Evolutionary conservation across 1,140 invertebrate species (phyloP), one percentile per base, ranked within the genome.

Genomic region (Bombus picipes): DNA sequence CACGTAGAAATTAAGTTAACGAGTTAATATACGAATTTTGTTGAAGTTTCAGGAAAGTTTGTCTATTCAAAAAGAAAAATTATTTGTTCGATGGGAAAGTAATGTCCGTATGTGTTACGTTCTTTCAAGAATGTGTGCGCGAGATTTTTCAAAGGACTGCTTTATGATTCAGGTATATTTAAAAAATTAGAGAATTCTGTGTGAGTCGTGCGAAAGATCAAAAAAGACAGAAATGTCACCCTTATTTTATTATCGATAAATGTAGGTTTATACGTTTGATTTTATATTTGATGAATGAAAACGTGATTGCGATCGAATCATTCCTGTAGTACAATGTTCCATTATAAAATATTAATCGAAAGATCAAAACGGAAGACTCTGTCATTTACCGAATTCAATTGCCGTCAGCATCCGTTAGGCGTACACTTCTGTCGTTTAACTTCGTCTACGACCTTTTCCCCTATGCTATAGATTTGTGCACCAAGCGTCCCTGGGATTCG

Each of bases 321-420:
- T 62, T 28, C 10, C 12, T 62, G 1, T 4, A 62, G 4, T 5
- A n/a, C 12, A n/a, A 62, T 13, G 4, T 62, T n/a, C 12, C 59
- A 25, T 59, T 28, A 59, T 22, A 53, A 53, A 8, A 53, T 53
- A 62, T n/a, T 13, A 62, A 28, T n/a, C 10, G 59, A 62, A n/a
- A 12, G 10, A 37, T 28, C 53, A 73, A 59, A 32, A 39, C 12
- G 41, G 9, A 62, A 78, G 70, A 57, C 28, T 62, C 3, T 62
- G 13, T 32, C 72, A 76, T 80, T 85, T 41, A 37, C 18, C n/a
- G 62, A 84, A 73, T 89, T 73, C 39, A 80, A 81, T 77, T 73
- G 59, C 62, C 70, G 65, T 77, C 73, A 28, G 65, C 39, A 77
- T 66, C 83, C 53, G 39, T 79, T 77, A 72, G 68, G 43, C 53